Base-by-base conservation (phyloP, 1,140 invertebrate genomes). In the Agrilus planipennis region DNA sequence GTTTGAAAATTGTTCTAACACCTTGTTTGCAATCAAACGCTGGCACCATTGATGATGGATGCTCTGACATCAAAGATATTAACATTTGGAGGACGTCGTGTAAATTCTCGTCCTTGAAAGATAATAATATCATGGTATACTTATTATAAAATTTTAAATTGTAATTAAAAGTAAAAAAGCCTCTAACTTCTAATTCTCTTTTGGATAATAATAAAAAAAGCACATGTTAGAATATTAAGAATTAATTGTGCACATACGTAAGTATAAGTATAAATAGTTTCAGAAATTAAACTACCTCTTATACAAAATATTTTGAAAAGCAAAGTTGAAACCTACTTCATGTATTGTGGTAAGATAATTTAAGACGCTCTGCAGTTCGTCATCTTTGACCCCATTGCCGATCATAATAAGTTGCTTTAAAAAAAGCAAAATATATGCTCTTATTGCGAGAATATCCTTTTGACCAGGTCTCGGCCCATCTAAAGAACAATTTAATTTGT, bases 281-380 rank as follows among this genome's bases (percentile, higher is more conserved):
- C n/a, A n/a, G n/a, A n/a, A n/a, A n/a, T n/a, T n/a, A n/a, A n/a
- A n/a, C n/a, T n/a, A n/a, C n/a, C n/a, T n/a, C n/a, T n/a, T n/a
- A n/a, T n/a, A n/a, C n/a, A n/a, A n/a, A n/a, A n/a, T n/a, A n/a
- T n/a, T n/a, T n/a, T n/a, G n/a, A n/a, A n/a, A n/a, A n/a, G n/a
- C n/a, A n/a, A n/a, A n/a, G n/a, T n/a, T n/a, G n/a, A n/a, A n/a
- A 47, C 41, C 57, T 67, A 90, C 87, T 76, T 95, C 91, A 63
- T 95, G 84, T 67, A 96, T 88, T 34, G 91, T 97, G 21, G 91
- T 92, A 40, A 99, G 70, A 64, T 95, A 99, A 68, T 99, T 99
- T 5, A 99, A 73, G 57, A 99, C 89, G 44, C 90, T 92, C 65
- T 99, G 94, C 16, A 99, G 72, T 65, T 99, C 95, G 63, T 99